A percentile compares a stretch with the other conserved stretches of the same genome.
phyloP scores from a whole-genome alignment of 2,113 vertebrate species.

The Bubo scandiacus region DNA sequence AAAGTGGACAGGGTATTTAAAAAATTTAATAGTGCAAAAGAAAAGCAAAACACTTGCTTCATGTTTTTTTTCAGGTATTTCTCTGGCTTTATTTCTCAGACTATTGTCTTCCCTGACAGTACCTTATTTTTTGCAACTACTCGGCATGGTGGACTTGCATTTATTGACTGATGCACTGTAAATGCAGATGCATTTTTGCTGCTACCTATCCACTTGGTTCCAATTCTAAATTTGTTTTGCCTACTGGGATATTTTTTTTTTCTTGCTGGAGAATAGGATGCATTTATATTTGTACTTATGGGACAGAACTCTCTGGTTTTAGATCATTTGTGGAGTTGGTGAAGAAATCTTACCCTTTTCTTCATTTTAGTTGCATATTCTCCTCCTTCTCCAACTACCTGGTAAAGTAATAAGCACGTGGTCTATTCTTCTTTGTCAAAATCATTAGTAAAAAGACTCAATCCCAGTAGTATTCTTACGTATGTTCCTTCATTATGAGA shows the following conservation, averaged over 20 bases:
- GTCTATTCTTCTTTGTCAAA: not conserved
- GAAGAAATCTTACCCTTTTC: not conserved
- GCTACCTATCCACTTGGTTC: not conserved
- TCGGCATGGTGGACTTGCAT: not conserved
- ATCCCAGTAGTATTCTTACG: not conserved
- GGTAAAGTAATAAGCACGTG: not conserved
- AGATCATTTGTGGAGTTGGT: not conserved
- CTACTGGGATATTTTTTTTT: too few species aligned
- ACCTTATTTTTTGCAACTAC: not conserved
- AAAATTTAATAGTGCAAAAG: not conserved
- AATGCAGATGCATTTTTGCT: not conserved
- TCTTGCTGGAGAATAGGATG: not conserved
- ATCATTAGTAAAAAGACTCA: not conserved
- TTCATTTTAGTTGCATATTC: not conserved
- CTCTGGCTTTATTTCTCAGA: not conserved
- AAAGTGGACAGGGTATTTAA: not conserved
- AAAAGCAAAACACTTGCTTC: not conserved
- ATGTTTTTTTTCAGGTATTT: not conserved
- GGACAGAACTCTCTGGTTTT: not conserved
- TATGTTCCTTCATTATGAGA: not conserved
- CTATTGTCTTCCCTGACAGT: not conserved
- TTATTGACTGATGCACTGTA: not conserved
- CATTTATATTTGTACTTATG: not conserved
- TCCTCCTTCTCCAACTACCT: not conserved
- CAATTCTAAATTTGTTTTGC: not conserved